These are phyloP conservation scores for Taenaris catops DNA, from an alignment of 2,888 invertebrate species.

Conservation along the genomic window DNA sequence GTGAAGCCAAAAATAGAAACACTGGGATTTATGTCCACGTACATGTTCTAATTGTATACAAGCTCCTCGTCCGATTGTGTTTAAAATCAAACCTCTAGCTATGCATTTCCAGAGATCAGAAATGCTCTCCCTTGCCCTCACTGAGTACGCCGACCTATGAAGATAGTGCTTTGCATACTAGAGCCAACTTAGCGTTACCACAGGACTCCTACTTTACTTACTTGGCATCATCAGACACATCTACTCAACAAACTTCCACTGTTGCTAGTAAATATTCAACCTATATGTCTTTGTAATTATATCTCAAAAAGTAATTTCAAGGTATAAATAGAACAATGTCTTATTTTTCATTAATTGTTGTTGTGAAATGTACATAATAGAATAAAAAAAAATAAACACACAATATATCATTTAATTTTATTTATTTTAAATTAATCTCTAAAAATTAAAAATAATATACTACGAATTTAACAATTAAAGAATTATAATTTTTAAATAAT, in stretches of 20 bases:
- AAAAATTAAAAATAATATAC: too few relatives aligned
- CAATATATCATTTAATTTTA: too few relatives aligned
- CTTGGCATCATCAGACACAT: conserved; percentile 42
- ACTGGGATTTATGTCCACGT: too few relatives aligned
- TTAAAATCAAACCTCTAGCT: conserved; percentile 45
- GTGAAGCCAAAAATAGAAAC: too few relatives aligned
- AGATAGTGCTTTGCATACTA: conserved; percentile 43
- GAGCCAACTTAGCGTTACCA: conserved; percentile 40
- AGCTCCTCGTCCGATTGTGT: conserved; percentile 46
- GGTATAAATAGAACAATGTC: too few relatives aligned
- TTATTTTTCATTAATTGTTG: too few relatives aligned
- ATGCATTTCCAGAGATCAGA: conserved; percentile 51
- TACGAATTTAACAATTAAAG: too few relatives aligned
- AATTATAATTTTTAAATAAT: too few relatives aligned
- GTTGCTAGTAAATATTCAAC: conserved; percentile 54
- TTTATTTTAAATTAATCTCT: too few relatives aligned
- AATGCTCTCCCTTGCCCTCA: conserved; percentile 41
- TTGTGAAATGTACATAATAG: too few relatives aligned
- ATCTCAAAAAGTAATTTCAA: too few relatives aligned
- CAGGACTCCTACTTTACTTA: conserved; percentile 64
- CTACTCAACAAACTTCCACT: conserved; percentile 41
- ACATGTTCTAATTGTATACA: conserved; percentile 50
- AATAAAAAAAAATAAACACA: too few relatives aligned
- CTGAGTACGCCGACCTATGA: conserved; percentile 54
- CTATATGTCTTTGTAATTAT: conserved; percentile 54